Conservation (phyloP, 2,797 vertebrate genomes). For the Eulemur rubriventer region DNA sequence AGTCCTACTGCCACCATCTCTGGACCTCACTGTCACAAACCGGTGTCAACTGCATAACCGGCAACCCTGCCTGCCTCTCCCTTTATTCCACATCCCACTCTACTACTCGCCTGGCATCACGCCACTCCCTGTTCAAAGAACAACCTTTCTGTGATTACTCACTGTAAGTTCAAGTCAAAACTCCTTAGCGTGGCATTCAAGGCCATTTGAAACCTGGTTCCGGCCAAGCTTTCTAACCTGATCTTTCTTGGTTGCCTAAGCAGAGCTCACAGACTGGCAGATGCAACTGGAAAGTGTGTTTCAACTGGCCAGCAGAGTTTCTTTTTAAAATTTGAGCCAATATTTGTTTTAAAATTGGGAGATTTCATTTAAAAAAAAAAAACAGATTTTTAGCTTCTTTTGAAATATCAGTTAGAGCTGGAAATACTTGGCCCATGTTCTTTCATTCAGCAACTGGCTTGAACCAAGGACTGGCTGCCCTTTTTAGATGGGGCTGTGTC, state of each 20-base stretch:
- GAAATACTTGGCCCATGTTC: not conserved
- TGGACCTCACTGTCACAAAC: not conserved
- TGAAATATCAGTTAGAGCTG: not conserved
- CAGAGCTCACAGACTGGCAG: not conserved
- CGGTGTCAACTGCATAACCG: not conserved
- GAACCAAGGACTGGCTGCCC: not conserved
- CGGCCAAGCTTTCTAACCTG: not conserved
- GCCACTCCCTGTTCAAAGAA: not conserved
- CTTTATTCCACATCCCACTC: not conserved
- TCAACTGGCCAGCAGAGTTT: not conserved
- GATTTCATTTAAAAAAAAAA: not conserved
- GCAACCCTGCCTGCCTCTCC: not conserved
- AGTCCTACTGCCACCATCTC: not conserved
- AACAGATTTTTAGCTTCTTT: not conserved
- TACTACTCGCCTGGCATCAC: not conserved
- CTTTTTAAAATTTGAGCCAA: not conserved
- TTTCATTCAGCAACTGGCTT: not conserved
- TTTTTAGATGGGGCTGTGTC: not conserved
- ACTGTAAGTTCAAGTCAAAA: not conserved
- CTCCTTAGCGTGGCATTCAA: not conserved
- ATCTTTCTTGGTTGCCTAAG: not conserved
- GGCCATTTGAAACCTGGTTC: not conserved
- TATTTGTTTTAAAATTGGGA: not conserved
- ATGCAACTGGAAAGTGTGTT: not conserved
- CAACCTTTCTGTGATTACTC: not conserved